phyloP scores from a whole-genome alignment of 2,113 vertebrate genomes.

The Elephas maximus region DNA sequence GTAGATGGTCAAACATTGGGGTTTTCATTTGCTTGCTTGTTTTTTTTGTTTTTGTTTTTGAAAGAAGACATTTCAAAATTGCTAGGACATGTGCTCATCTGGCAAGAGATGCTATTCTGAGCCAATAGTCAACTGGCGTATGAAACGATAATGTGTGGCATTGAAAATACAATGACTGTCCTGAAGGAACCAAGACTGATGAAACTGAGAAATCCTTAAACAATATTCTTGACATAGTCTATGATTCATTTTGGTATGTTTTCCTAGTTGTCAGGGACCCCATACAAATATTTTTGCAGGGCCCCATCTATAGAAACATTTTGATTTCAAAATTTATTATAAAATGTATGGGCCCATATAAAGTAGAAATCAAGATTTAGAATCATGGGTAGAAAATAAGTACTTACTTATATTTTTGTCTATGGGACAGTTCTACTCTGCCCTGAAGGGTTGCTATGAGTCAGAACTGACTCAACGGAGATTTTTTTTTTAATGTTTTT shows the following conservation, averaged over 20 bases:
- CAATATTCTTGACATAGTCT: background rate
- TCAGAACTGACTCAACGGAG: too few species aligned
- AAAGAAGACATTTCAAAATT: background rate
- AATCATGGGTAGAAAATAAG: background rate
- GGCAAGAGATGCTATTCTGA: background rate
- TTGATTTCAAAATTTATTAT: background rate
- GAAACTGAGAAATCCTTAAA: background rate
- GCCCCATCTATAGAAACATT: background rate
- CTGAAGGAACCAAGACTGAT: background rate
- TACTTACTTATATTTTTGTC: background rate
- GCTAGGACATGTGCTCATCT: background rate
- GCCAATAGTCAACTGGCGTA: background rate
- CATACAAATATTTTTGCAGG: background rate
- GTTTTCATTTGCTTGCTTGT: background rate
- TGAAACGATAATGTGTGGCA: background rate
- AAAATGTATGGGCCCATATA: background rate
- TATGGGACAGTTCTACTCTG: too few species aligned
- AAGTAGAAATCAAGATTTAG: background rate
- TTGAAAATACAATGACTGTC: background rate
- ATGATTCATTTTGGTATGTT: background rate
- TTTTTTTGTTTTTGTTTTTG: background rate
- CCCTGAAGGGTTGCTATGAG: too few species aligned
- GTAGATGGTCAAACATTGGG: background rate
- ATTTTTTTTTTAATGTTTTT: background rate
- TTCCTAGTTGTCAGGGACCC: background rate